These are phyloP conservation scores for Anas platyrhynchos DNA, from an alignment of 2,113 vertebrate genomes.

Conservation along the genomic window DNA sequence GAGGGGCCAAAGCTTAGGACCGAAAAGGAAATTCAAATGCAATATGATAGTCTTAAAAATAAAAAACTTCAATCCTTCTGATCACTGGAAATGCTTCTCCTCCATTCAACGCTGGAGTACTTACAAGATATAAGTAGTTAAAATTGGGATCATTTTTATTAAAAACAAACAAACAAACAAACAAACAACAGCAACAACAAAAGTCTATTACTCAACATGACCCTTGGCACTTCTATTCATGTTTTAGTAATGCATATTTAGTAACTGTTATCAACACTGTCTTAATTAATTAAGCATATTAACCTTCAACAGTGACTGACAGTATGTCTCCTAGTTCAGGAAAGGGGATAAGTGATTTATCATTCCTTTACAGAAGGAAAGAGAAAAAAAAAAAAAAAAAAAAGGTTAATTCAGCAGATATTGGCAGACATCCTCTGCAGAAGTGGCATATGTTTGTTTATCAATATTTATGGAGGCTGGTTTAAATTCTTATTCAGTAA, in stretches of 20 bases:
- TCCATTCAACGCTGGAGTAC: not conserved
- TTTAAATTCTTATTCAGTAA: not conserved
- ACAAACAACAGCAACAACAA: not conserved
- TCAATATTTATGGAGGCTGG: not conserved
- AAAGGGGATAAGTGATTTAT: not conserved
- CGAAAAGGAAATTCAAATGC: not conserved
- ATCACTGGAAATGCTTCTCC: not conserved
- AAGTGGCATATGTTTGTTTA: not conserved
- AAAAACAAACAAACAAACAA: not conserved
- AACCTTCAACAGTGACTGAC: not conserved
- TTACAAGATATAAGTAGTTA: not conserved
- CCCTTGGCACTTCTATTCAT: not conserved
- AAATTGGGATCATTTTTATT: not conserved
- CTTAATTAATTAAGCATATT: not conserved
- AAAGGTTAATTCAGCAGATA: not conserved
- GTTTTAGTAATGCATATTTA: not conserved
- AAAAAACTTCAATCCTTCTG: not conserved
- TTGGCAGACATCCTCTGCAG: not conserved
- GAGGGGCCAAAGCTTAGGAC: not conserved
- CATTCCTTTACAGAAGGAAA: not conserved
- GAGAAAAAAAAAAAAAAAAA: not conserved
- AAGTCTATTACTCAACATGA: not conserved
- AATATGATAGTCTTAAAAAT: not conserved
- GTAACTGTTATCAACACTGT: not conserved
- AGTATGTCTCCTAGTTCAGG: not conserved